Base-by-base conservation (phyloP, 2,797 vertebrate species). In the Gymnoscopelus microlampas region DNA sequence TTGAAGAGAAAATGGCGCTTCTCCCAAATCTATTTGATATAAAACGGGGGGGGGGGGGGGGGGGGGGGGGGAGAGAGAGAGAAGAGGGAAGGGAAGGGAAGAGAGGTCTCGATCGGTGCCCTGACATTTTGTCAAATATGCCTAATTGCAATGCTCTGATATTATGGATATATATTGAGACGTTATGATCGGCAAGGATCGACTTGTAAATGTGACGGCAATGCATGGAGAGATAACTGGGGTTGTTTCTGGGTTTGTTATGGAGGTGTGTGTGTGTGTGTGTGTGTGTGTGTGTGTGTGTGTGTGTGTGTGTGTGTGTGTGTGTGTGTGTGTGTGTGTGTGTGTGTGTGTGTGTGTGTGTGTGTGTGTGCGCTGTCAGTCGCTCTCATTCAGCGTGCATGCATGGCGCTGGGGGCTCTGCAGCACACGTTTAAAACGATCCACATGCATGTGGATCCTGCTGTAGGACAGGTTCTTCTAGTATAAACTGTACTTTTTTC, bases 1-100 rank as follows among this genome's bases (percentile, higher is more conserved):
- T 92, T 91, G 91, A 87, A 90, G 91, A 94, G 95, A 96, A 96
- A 96, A 97, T 96, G 96, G 96, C 96, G 96, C 94, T 95, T 93
- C 92, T 94, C 91, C 92, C 94, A 92, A 95, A 95, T 95, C 90
- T 88, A 92, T 94, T 94, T 94, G 59, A 93, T 92, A 91, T 94
- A 84, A 93, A 92, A 91, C 64, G 80, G 78, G 83, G 82, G 72
- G 79, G 72, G 76, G 79, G 77, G 71, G 85, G 75, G 81, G 79
- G 71, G 63, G 47, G 63, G 70, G 59, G 53, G 3, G 11, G 29
- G 62, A n/a, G 48, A 35, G 8, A 44, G 39, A 44, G 39, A 44
- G 39, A 39, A 44, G 39, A 44, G 39, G 9, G 6, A 9, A 5
- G 4, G 5, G 39, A 44, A 6, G 7, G 39, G 7, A 6, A 44